Evolutionary conservation across 2,113 vertebrate species (phyloP).

Genomic region (Oryctolagus cuniculus): mOryCun1.1 NC_091443.1:100317501-100318000

Average conservation of each 20-base stretch:
- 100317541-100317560: too few relatives aligned
- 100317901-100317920: not conserved
- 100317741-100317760: not conserved
- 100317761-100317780: accelerated
- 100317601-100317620: too few relatives aligned
- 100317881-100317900: too few relatives aligned
- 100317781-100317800: not conserved
- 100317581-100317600: too few relatives aligned
- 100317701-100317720: not conserved
- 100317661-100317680: not conserved
- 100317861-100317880: too few relatives aligned
- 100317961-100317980: too few relatives aligned
- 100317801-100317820: constrained; percentile 24
- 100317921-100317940: too few relatives aligned
- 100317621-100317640: too few relatives aligned
- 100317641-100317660: not conserved
- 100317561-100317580: too few relatives aligned
- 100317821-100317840: constrained; percentile 5
- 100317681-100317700: not conserved
- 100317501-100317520: too few relatives aligned
- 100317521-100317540: too few relatives aligned
- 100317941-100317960: too few relatives aligned
- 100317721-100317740: not conserved
- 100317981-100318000: not conserved
- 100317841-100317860: not conserved